A percentile compares a stretch with the other conserved stretches of the same genome.
Conservation (phyloP, 1,140 invertebrate genomes). For the Formica exsecta region DNA sequence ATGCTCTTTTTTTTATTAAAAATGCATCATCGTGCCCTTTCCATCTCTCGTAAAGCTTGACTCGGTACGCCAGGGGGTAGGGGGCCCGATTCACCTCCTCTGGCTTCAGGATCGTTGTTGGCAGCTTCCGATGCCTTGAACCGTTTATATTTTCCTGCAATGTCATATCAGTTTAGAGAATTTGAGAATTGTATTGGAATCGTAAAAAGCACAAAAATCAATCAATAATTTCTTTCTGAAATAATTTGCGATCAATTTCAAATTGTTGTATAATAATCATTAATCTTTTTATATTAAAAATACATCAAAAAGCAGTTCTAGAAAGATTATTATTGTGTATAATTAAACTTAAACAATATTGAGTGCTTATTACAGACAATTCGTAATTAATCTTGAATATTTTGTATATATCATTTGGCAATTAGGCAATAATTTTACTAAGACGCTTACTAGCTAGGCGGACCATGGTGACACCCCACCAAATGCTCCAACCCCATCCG, state of each 20-base stretch:
- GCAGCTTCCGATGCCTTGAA: constrained; percentile 82
- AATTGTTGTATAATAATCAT: neutral
- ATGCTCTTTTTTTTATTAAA: neutral
- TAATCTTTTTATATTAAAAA: too few species aligned
- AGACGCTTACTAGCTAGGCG: constrained; percentile 90
- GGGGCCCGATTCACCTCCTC: constrained; percentile 74
- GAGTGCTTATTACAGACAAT: neutral
- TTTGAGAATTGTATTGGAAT: neutral
- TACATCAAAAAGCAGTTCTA: neutral
- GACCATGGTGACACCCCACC: constrained; percentile 97
- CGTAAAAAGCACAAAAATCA: neutral
- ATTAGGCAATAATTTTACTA: neutral
- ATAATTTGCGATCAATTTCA: constrained; percentile 1
- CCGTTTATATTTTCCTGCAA: constrained; percentile 84
- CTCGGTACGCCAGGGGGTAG: constrained; percentile 81
- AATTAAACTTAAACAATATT: neutral
- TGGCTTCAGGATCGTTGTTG: constrained; percentile 80
- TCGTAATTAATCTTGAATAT: neutral
- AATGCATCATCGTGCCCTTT: constrained; percentile 80
- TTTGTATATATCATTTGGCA: neutral
- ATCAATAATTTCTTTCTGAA: neutral
- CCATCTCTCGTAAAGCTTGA: constrained; percentile 78
- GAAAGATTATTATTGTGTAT: neutral
- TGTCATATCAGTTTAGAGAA: neutral
- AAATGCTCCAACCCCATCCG: constrained; percentile 98